phyloP scores from a whole-genome alignment of 2,113 vertebrate species.

The Nothocercus nigrocapillus region DNA sequence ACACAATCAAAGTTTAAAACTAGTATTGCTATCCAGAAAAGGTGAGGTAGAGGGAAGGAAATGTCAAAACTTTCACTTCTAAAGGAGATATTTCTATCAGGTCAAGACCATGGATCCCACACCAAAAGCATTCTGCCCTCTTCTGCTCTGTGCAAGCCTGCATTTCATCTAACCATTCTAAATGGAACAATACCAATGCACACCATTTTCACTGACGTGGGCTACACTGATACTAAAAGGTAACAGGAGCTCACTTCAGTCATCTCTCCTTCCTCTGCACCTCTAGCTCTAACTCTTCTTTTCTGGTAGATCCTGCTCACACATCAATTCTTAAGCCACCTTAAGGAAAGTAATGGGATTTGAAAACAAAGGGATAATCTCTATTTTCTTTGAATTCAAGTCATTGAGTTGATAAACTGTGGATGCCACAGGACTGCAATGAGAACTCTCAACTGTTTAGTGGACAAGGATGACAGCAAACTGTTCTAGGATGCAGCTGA shows the following conservation, averaged over 20 bases:
- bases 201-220: neutral
- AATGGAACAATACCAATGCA: neutral
- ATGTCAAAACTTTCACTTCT: neutral
- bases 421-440: neutral
- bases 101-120: neutral
- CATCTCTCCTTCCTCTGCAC: neutral
- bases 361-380: conserved; percentile 50
- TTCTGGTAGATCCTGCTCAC: conserved; percentile 1
- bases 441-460: neutral
- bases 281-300: neutral
- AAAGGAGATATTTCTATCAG: neutral
- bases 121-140: neutral
- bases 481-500: neutral
- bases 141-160: fast-evolving
- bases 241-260: neutral
- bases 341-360: conserved; percentile 66
- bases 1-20: neutral
- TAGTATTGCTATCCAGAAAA: neutral
- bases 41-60: neutral
- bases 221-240: neutral
- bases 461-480: neutral
- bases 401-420: neutral
- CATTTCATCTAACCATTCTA: fast-evolving
- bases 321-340: conserved; percentile 39
- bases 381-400: conserved; percentile 46